Evolutionary conservation across 2,888 invertebrate genomes (phyloP).

Genomic region (Callyntrura sp.): DNA sequence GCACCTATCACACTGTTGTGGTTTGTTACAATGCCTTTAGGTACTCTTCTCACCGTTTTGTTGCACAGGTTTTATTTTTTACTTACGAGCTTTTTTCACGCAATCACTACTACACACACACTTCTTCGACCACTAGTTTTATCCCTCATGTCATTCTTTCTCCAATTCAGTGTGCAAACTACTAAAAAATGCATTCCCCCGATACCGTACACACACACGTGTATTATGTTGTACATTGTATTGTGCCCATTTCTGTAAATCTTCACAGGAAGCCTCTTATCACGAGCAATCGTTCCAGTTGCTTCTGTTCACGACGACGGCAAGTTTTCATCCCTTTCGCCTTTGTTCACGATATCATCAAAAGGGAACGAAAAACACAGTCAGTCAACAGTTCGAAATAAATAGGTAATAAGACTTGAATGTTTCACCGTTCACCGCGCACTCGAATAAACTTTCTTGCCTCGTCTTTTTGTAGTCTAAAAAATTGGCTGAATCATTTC

Average conservation of each 20-base stretch:
- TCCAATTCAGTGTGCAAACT: background rate
- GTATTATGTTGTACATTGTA: background rate
- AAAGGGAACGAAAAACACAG: background rate
- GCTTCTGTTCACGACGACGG: background rate
- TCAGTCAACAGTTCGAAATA: background rate
- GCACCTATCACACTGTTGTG: background rate
- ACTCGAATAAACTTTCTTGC: slow-evolving; percentile 12
- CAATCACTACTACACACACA: slow-evolving; percentile 12
- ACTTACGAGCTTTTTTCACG: slow-evolving; percentile 50
- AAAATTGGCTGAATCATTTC: slow-evolving; percentile 71
- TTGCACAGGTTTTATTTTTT: background rate
- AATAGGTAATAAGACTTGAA: slow-evolving; percentile 8
- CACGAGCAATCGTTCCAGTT: slow-evolving; percentile 48
- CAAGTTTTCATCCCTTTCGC: background rate
- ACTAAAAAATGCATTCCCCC: slow-evolving; percentile 10
- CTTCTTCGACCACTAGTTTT: background rate
- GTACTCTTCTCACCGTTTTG: background rate
- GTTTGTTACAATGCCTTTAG: background rate
- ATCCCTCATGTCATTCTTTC: background rate
- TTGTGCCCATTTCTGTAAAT: slow-evolving; percentile 35
- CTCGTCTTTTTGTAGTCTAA: background rate
- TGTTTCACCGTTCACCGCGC: background rate
- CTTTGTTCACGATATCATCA: background rate
- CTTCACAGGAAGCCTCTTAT: slow-evolving; percentile 68
- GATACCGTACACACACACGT: background rate